Percentiles rank a stretch among this genome's conserved stretches.
Conservation (phyloP, 2,888 invertebrate species). For the Electrophaes corylata region DNA sequence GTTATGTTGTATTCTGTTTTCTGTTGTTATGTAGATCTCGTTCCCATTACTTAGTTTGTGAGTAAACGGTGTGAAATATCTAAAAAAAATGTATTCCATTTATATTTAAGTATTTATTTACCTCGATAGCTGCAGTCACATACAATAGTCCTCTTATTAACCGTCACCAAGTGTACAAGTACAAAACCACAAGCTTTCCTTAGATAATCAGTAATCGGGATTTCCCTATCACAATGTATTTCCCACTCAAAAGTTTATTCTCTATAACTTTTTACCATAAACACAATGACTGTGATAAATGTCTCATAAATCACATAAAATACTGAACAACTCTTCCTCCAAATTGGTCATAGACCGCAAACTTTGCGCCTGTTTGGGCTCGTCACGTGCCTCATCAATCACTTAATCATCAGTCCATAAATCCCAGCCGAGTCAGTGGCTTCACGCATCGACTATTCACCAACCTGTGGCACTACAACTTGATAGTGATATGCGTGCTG, state of each 20-base stretch:
- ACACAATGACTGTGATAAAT: not conserved
- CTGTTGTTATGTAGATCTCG: too few relatives aligned
- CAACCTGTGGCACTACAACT: conserved; percentile 11
- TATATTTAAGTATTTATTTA: too few relatives aligned
- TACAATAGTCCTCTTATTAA: too few relatives aligned
- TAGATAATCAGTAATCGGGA: too few relatives aligned
- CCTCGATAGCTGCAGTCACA: too few relatives aligned
- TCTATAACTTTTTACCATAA: not conserved
- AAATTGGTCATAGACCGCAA: conserved; percentile 14
- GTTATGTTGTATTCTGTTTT: not conserved
- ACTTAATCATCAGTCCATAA: conserved; percentile 21
- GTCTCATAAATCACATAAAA: not conserved
- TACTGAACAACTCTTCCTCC: conserved; percentile 2
- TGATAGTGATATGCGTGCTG: conserved; percentile 5
- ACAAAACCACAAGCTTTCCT: too few relatives aligned
- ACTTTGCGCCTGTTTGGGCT: conserved; percentile 16
- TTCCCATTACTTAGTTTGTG: too few relatives aligned
- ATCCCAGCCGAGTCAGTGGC: conserved; percentile 22
- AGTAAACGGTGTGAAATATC: too few relatives aligned
- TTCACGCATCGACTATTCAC: conserved; percentile 1
- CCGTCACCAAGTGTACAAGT: too few relatives aligned
- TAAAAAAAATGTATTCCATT: too few relatives aligned
- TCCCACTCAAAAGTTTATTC: too few relatives aligned
- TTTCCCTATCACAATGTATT: too few relatives aligned
- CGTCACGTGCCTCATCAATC: conserved; percentile 24